A percentile compares a stretch with the other conserved stretches of the same genome.
Evolutionary conservation across 2,113 vertebrate species (phyloP).

Genomic region (Melanostigma gelatinosum): DNA sequence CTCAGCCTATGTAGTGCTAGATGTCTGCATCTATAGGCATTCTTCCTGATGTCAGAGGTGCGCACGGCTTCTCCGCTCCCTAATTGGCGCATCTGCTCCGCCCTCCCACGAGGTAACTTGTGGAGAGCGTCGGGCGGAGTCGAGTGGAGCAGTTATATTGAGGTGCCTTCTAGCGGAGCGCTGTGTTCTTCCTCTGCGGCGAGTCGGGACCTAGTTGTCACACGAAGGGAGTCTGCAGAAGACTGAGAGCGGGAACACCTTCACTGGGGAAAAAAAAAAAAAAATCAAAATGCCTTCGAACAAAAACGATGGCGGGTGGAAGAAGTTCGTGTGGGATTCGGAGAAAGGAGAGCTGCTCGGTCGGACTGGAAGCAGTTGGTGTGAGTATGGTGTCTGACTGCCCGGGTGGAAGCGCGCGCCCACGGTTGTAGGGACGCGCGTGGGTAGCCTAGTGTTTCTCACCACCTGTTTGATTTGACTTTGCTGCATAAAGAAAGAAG

Average conservation of each 20-base stretch:
- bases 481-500: slow-evolving; percentile 48
- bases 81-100: slow-evolving; percentile 66
- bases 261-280: too few relatives aligned
- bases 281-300: slow-evolving; percentile 72
- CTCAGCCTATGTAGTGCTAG: background rate
- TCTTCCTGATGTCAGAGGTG: slow-evolving; percentile 40
- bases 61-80: slow-evolving; percentile 36
- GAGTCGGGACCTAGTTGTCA: slow-evolving; percentile 22
- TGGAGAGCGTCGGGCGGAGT: slow-evolving; percentile 73
- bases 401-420: background rate
- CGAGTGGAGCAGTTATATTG: slow-evolving; percentile 72
- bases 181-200: slow-evolving; percentile 69
- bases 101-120: slow-evolving; percentile 60
- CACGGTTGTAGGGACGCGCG: background rate
- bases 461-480: slow-evolving; percentile 80
- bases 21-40: slow-evolving; percentile 28
- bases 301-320: slow-evolving; percentile 91
- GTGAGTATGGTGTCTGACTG: slow-evolving; percentile 80
- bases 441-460: slow-evolving; percentile 45
- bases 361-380: slow-evolving; percentile 91
- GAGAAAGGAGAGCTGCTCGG: slow-evolving; percentile 90
- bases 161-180: slow-evolving; percentile 41
- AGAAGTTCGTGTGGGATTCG: slow-evolving; percentile 91
- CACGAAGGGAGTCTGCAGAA: slow-evolving; percentile 30
- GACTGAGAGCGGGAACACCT: background rate